Conservation (phyloP, 2,113 vertebrate species). For the Brachypteracias leptosomus region DNA sequence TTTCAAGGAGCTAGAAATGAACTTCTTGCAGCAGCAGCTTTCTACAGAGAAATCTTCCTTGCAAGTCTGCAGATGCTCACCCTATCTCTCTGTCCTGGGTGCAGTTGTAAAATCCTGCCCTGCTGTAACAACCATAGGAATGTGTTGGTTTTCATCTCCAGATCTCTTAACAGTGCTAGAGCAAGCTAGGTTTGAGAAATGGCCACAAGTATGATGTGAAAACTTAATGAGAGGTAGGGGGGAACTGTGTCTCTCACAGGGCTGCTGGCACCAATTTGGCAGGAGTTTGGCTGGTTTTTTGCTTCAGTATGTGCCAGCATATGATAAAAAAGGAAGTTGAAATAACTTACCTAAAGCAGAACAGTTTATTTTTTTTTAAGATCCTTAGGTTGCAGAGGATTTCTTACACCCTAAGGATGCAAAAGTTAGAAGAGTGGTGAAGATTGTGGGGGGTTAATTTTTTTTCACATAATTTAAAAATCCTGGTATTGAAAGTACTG, state of each 20-base stretch:
- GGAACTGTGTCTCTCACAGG: background rate
- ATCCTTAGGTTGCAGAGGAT: background rate
- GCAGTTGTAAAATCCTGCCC: background rate
- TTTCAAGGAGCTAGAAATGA: background rate
- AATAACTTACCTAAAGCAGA: background rate
- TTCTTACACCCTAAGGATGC: background rate
- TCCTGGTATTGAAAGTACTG: background rate
- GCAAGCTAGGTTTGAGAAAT: background rate
- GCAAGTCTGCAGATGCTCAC: background rate
- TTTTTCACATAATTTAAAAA: background rate
- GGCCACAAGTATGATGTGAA: background rate
- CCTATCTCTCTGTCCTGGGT: background rate
- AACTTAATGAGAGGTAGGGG: background rate
- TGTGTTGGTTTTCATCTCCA: background rate
- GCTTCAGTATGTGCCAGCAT: background rate
- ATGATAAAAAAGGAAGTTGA: background rate
- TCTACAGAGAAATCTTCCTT: background rate
- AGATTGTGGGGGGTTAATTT: background rate
- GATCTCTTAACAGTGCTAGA: background rate
- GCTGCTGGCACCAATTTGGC: background rate
- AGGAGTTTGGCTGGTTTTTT: background rate
- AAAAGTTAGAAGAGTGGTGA: background rate
- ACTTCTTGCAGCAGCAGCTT: background rate
- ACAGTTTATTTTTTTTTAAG: background rate
- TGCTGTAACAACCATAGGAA: background rate